Evolutionary conservation across 2,797 vertebrate species (phyloP).

Genomic region (Steatocranus sp.): DNA sequence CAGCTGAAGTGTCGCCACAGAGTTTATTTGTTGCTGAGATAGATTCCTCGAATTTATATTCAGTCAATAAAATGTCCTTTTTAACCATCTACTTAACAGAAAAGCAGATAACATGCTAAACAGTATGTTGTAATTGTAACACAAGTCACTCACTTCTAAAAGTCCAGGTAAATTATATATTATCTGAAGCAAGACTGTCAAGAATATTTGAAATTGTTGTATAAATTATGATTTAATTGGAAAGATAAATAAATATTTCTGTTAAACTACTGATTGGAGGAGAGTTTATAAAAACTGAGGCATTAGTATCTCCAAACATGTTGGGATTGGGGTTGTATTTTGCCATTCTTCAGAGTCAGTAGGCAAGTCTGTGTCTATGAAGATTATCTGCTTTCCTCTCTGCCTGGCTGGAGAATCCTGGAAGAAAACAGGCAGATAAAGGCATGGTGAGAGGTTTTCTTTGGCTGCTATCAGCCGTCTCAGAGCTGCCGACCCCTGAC

Average conservation of each 20-base stretch:
- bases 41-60: background rate
- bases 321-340: slow-evolving; percentile 1
- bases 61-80: background rate
- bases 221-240: background rate
- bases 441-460: slow-evolving; percentile 4
- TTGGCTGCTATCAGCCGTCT: background rate
- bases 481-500: background rate
- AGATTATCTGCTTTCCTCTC: slow-evolving; percentile 25
- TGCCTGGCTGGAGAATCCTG: slow-evolving; percentile 12
- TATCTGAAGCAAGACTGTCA: background rate
- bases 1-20: background rate
- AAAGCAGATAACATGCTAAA: background rate
- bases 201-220: background rate
- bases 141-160: background rate
- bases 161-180: background rate
- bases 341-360: slow-evolving; percentile 18
- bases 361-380: slow-evolving; percentile 27
- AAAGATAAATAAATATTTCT: background rate
- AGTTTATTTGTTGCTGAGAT: background rate
- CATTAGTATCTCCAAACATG: background rate
- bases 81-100: background rate
- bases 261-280: background rate
- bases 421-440: slow-evolving; percentile 15
- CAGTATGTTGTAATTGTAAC: background rate
- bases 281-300: background rate